Percentiles rank a stretch among this genome's conserved stretches.
Conservation (phyloP, 92 coral and sea anemone genomes). For the Actinostola sp. region DNA sequence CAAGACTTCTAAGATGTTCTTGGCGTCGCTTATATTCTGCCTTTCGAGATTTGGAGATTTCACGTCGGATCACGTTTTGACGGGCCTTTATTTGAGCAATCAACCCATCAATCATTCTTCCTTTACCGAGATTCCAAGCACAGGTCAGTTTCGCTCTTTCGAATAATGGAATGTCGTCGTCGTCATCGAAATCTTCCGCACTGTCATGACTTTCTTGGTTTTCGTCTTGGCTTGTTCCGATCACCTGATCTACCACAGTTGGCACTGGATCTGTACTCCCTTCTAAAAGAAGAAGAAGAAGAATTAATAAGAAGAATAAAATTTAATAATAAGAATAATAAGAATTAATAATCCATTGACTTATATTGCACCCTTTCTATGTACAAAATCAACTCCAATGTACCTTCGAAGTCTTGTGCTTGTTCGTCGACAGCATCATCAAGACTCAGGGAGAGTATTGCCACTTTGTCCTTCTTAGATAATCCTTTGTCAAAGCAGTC, state of each 20-base stretch:
- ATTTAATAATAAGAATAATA: too few species aligned
- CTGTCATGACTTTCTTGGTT: not conserved
- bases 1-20: not conserved
- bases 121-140: not conserved
- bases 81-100: not conserved
- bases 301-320: too few species aligned
- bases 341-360: too few species aligned
- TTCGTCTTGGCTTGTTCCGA: not conserved
- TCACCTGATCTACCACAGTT: too few species aligned
- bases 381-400: too few species aligned
- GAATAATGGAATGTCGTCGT: not conserved
- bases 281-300: too few species aligned
- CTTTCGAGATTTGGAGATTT: not conserved
- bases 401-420: not conserved
- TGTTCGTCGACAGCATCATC: not conserved
- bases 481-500: too few species aligned
- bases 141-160: not conserved
- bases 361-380: too few species aligned
- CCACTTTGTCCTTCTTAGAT: not conserved
- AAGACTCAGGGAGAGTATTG: not conserved
- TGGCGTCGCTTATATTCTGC: too few species aligned
- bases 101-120: slow-evolving; percentile 5
- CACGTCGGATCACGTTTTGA: not conserved
- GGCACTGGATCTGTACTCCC: too few species aligned
- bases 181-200: not conserved